Percentiles rank a stretch among this genome's conserved stretches.
Conservation (phyloP, 2,797 vertebrate species). For the Myotis myotis region DNA sequence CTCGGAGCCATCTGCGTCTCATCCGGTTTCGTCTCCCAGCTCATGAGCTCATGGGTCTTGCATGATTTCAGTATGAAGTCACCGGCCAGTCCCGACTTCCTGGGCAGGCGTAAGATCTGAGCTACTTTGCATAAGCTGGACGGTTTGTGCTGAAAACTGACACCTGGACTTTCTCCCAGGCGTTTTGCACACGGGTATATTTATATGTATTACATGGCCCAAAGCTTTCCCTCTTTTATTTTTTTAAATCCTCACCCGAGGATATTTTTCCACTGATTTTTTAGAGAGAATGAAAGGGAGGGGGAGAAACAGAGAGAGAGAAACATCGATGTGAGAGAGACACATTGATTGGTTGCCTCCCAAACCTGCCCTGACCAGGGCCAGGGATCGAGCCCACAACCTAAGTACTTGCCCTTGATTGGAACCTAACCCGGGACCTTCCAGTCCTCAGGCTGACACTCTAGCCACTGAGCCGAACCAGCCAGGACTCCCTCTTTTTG, state of each 20-base stretch:
- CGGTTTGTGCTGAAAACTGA: conserved; percentile 49
- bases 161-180: conserved; percentile 33
- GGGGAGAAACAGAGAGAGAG: too few relatives aligned
- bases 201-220: not conserved
- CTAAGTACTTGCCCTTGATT: too few relatives aligned
- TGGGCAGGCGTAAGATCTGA: conserved; percentile 9
- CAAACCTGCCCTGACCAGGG: too few relatives aligned
- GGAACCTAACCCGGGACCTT: too few relatives aligned
- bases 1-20: conserved; percentile 17
- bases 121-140: conserved; percentile 38
- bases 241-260: too few relatives aligned
- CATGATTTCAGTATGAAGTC: conserved; percentile 72
- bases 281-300: too few relatives aligned
- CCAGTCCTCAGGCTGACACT: too few relatives aligned
- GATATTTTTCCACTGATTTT: too few relatives aligned
- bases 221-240: not conserved
- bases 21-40: conserved; percentile 33
- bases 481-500: not conserved
- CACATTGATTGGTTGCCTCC: too few relatives aligned
- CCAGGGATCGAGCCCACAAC: too few relatives aligned
- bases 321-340: too few relatives aligned
- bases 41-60: conserved; percentile 60
- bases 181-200: not conserved
- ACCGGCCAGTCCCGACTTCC: conserved; percentile 33
- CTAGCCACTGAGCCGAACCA: too few relatives aligned